A percentile compares a stretch with the other conserved stretches of the same genome.
Evolutionary conservation across 1,140 invertebrate genomes (phyloP).

Genomic region (Delia radicum): DNA sequence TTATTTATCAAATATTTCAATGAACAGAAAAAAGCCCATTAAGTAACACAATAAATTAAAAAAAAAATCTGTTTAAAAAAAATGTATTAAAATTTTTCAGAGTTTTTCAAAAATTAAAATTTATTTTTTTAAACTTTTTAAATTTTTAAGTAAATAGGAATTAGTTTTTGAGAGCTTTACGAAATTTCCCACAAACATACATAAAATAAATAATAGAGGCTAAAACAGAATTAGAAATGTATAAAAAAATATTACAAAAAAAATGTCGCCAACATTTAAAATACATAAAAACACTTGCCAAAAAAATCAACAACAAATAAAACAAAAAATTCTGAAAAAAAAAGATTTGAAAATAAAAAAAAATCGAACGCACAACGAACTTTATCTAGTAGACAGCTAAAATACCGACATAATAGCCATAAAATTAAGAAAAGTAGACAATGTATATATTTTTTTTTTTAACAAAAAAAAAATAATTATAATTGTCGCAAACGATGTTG

Average conservation of each 20-base stretch:
- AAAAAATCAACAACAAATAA: not conserved
- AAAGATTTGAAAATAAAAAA: not conserved
- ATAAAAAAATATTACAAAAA: too few relatives aligned
- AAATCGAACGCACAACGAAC: constrained; percentile 3
- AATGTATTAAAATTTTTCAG: not conserved
- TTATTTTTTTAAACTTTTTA: too few relatives aligned
- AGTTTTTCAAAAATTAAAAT: not conserved
- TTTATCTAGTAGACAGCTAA: not conserved
- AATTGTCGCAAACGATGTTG: too few relatives aligned
- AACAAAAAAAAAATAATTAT: too few relatives aligned
- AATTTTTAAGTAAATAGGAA: not conserved
- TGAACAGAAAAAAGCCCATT: too few relatives aligned
- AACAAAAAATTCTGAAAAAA: too few relatives aligned
- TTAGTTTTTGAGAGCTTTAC: not conserved
- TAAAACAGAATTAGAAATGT: not conserved
- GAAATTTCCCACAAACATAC: not conserved
- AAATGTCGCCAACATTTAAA: too few relatives aligned
- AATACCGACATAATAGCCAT: not conserved
- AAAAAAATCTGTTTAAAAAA: too few relatives aligned
- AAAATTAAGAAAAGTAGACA: not conserved
- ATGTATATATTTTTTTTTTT: too few relatives aligned
- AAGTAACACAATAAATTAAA: too few relatives aligned
- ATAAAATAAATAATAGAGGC: too few relatives aligned
- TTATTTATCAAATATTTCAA: too few relatives aligned
- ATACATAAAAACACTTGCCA: not conserved